These are phyloP conservation scores for Rhabdophis nuchalis DNA, from an alignment of 2,797 vertebrate genomes.

Conservation along the genomic window DNA sequence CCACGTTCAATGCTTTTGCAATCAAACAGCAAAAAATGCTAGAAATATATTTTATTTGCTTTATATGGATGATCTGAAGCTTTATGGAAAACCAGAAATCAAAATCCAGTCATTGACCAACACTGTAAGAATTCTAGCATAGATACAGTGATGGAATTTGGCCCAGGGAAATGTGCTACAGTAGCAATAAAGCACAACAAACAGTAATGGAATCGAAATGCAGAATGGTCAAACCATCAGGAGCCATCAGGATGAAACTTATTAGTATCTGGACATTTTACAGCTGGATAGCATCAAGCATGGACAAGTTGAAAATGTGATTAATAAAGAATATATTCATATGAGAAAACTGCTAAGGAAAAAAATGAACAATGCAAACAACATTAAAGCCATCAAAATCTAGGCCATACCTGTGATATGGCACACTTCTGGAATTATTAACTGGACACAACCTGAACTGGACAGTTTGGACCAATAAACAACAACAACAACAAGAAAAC, in stretches of 20 bases:
- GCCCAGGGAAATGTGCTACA: not conserved
- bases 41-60: too few relatives aligned
- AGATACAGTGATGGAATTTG: not conserved
- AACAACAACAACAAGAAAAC: not conserved
- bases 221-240: not conserved
- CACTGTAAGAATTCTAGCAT: not conserved
- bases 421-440: not conserved
- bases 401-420: not conserved
- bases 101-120: not conserved
- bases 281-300: not conserved
- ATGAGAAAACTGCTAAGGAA: not conserved
- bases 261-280: not conserved
- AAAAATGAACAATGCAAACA: not conserved
- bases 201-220: not conserved
- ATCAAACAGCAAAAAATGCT: not conserved
- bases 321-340: not conserved
- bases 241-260: not conserved
- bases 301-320: not conserved
- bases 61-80: not conserved
- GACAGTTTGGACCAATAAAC: not conserved
- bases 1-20: not conserved
- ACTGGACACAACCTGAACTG: not conserved
- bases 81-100: not conserved
- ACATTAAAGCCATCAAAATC: not conserved
- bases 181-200: not conserved